A percentile compares a stretch with the other conserved stretches of the same genome.
These are phyloP conservation scores for Notospermus geniculatus DNA, from an alignment of 1,140 invertebrate species.

Conservation along the genomic window DNA sequence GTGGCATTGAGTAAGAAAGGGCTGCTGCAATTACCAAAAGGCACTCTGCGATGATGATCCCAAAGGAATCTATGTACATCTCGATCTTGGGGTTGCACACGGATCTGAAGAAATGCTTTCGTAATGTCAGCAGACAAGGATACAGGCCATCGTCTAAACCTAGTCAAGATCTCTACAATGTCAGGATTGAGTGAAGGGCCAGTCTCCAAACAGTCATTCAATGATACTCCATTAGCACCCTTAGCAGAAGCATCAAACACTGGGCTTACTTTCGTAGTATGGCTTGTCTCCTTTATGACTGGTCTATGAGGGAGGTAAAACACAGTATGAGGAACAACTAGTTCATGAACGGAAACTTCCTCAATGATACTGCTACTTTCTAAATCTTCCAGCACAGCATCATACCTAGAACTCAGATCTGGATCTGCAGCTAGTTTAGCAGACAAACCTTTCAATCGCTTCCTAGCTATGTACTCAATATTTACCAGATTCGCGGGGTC, in stretches of 20 bases:
- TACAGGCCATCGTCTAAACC: constrained; percentile 9
- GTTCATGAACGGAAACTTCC: background rate
- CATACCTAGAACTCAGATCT: background rate
- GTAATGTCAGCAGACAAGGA: constrained; percentile 15
- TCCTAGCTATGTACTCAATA: background rate
- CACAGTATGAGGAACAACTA: background rate
- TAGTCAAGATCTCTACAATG: constrained; percentile 11
- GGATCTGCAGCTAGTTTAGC: background rate
- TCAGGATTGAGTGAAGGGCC: constrained; percentile 18
- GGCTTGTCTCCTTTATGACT: constrained; percentile 35
- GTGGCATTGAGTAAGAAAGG: constrained; percentile 18
- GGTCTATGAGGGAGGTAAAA: constrained; percentile 56
- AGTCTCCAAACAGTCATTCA: constrained; percentile 48
- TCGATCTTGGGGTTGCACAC: constrained; percentile 9
- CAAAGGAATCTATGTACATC: constrained; percentile 13
- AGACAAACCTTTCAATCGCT: background rate
- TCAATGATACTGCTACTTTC: background rate
- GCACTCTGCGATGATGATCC: constrained; percentile 7
- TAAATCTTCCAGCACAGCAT: background rate
- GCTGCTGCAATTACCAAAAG: constrained; percentile 14
- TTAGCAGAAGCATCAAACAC: constrained; percentile 51
- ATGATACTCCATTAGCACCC: constrained; percentile 24
- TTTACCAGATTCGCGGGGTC: too few relatives aligned
- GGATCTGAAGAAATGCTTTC: constrained; percentile 21
- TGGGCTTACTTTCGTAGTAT: constrained; percentile 45